Conservation (phyloP, 2,797 vertebrate species). For the Loris lydekkerianus region DNA sequence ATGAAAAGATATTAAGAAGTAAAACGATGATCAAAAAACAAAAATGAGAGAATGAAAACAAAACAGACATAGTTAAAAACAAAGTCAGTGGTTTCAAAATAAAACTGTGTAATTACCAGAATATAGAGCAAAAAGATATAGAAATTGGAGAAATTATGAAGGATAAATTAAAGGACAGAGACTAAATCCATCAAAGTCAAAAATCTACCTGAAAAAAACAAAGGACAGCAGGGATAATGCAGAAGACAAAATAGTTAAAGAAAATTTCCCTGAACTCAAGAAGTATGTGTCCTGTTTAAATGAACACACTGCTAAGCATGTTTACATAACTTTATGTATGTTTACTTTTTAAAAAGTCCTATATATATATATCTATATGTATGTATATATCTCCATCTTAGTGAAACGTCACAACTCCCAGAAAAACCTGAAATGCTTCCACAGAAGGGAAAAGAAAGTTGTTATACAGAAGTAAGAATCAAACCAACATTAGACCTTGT, state of each 20-base stretch:
- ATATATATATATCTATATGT: background rate
- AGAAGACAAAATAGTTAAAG: background rate
- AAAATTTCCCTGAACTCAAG: background rate
- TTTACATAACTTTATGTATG: background rate
- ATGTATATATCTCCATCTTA: background rate
- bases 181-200: background rate
- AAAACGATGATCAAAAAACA: background rate
- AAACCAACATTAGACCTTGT: background rate
- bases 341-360: too few relatives aligned
- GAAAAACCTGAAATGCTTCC: background rate
- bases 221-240: background rate
- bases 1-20: background rate
- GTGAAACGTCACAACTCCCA: background rate
- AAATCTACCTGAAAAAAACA: background rate
- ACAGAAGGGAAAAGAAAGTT: background rate
- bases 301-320: background rate
- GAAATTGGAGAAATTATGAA: background rate
- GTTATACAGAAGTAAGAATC: background rate
- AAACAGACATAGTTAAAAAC: background rate
- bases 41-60: constrained; percentile 31
- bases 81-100: background rate
- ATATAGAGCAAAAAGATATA: background rate
- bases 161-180: background rate
- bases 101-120: background rate
- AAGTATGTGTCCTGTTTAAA: background rate